These are phyloP conservation scores for Andrena camellia DNA, from an alignment of 2,888 invertebrate genomes.

Conservation along the genomic window DNA sequence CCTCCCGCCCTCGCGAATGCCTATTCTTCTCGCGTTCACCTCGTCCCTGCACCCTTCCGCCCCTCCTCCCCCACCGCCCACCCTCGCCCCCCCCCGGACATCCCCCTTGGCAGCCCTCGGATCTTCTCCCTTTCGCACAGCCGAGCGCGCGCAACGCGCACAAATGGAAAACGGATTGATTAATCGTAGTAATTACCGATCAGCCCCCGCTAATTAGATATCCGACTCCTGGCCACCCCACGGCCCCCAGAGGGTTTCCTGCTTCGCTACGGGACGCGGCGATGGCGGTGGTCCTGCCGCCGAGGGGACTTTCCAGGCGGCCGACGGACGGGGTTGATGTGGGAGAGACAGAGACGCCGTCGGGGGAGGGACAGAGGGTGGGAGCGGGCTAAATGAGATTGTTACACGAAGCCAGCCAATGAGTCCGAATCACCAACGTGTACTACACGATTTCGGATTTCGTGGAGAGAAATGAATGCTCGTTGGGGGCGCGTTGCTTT, in stretches of 20 bases:
- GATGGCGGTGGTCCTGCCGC: slow-evolving; percentile 56
- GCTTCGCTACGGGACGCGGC: slow-evolving; percentile 72
- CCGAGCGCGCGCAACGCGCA: slow-evolving; percentile 74
- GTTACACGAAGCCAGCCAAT: slow-evolving; percentile 80
- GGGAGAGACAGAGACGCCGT: slow-evolving; percentile 69
- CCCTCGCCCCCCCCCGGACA: neutral
- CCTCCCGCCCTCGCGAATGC: slow-evolving; percentile 50
- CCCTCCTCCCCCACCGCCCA: neutral
- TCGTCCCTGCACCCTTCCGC: slow-evolving; percentile 15
- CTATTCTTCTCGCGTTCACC: slow-evolving; percentile 64
- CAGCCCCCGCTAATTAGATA: slow-evolving; percentile 86
- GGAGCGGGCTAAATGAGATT: slow-evolving; percentile 82
- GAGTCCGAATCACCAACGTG: slow-evolving; percentile 55
- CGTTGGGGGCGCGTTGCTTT: neutral
- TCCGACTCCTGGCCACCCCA: slow-evolving; percentile 81
- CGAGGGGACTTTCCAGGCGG: slow-evolving; percentile 67
- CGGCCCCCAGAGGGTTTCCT: slow-evolving; percentile 80
- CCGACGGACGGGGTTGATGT: slow-evolving; percentile 53
- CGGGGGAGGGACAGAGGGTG: slow-evolving; percentile 60
- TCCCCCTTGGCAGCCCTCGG: slow-evolving; percentile 54
- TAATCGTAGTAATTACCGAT: slow-evolving; percentile 87
- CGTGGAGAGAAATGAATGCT: slow-evolving; percentile 15
- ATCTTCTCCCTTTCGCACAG: slow-evolving; percentile 62
- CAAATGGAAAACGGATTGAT: slow-evolving; percentile 87
- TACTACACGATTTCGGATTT: slow-evolving; percentile 60